Percentiles rank a stretch among this genome's conserved stretches.
phyloP scores from a whole-genome alignment of 2,888 invertebrate genomes.

The Ichneumoninae sp. region DNA sequence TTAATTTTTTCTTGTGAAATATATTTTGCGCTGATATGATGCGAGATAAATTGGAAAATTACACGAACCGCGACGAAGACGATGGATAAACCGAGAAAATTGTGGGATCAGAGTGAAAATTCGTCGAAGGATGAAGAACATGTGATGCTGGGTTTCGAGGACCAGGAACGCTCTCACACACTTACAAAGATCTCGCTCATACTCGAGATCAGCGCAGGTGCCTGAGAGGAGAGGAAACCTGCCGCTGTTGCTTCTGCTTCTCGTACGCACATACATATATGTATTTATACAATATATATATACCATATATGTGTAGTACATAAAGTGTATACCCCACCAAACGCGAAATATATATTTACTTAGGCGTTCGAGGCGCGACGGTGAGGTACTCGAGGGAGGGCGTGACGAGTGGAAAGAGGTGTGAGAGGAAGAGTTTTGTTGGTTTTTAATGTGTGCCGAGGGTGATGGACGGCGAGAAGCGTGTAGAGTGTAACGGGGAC shows the following conservation, averaged over 20 bases:
- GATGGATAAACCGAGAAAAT: constrained; percentile 1
- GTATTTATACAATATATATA: background rate
- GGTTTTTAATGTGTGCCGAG: constrained; percentile 64
- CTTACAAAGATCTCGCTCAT: background rate
- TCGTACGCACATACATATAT: background rate
- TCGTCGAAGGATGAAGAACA: constrained; percentile 7
- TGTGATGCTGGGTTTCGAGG: constrained; percentile 6
- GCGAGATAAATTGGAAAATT: background rate
- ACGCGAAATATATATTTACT: constrained; percentile 62
- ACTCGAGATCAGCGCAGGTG: constrained; percentile 42
- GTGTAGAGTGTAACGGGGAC: constrained; percentile 10
- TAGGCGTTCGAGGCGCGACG: constrained; percentile 51
- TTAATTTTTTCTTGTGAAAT: background rate
- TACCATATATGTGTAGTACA: background rate
- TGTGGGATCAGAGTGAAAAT: constrained; percentile 9
- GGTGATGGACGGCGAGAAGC: constrained; percentile 44
- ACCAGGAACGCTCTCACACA: background rate
- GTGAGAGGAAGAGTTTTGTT: constrained; percentile 63
- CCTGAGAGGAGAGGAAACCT: constrained; percentile 43
- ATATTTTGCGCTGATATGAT: background rate
- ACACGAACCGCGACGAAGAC: background rate
- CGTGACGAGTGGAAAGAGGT: constrained; percentile 36
- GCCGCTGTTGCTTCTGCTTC: constrained; percentile 18
- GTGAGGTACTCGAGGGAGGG: constrained; percentile 57
- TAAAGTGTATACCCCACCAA: constrained; percentile 40